Conservation (phyloP, 2,797 vertebrate species). For the Gallirallus australis region DNA sequence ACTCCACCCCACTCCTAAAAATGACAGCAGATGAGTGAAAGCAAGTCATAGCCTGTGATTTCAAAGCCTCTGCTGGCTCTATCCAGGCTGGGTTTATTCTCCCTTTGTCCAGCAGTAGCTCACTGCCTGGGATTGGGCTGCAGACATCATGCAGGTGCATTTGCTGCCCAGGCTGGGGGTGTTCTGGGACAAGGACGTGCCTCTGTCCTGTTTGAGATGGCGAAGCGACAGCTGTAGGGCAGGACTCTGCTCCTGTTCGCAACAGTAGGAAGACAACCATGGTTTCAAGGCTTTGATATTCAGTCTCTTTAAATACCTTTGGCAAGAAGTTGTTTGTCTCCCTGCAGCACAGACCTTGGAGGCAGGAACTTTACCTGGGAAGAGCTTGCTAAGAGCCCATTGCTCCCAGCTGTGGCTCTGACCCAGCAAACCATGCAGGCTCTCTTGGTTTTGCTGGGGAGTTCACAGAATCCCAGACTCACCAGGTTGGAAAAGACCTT, state of each 20-base stretch:
- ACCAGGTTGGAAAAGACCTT: too few relatives aligned
- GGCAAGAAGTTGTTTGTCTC: not conserved
- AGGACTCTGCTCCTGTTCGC: not conserved
- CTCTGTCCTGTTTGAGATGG: not conserved
- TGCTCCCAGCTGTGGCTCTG: not conserved
- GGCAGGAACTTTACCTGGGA: not conserved
- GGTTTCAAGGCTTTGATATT: not conserved
- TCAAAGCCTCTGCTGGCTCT: constrained; percentile 13
- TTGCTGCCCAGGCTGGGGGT: not conserved
- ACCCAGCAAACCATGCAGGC: not conserved
- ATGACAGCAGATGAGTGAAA: not conserved
- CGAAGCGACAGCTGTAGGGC: not conserved
- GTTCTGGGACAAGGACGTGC: not conserved
- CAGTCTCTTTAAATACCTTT: accelerated
- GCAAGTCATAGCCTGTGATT: constrained; percentile 17
- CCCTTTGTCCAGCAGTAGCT: constrained; percentile 27
- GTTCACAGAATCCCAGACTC: too few relatives aligned
- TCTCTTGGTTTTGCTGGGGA: not conserved
- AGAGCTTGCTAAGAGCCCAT: not conserved
- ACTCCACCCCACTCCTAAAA: not conserved
- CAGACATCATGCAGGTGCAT: not conserved
- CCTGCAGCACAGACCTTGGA: not conserved
- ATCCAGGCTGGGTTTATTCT: not conserved
- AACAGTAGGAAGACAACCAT: accelerated
- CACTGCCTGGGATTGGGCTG: accelerated